phyloP scores from a whole-genome alignment of 2,797 vertebrate genomes.

The Macropodus opercularis region DNA sequence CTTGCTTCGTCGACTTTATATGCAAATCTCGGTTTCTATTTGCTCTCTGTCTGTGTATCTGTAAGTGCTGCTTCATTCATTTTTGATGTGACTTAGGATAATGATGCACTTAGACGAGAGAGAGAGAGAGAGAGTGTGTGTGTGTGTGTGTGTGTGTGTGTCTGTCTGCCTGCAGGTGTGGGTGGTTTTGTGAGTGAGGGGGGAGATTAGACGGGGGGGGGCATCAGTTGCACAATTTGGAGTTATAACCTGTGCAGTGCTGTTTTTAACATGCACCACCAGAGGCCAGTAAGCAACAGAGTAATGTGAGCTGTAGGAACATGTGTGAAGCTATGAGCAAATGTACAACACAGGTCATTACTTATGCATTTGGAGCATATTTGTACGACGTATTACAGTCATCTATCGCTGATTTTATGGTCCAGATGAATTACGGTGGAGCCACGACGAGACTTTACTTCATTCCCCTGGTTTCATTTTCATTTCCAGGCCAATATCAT shows the following conservation, averaged over 20 bases:
- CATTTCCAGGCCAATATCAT: slow-evolving; percentile 43
- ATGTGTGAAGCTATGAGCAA: not conserved
- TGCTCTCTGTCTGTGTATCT: slow-evolving; percentile 31
- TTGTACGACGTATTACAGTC: slow-evolving; percentile 34
- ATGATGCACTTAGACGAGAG: slow-evolving; percentile 42
- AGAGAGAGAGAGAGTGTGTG: not conserved
- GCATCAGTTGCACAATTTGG: slow-evolving; percentile 15
- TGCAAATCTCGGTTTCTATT: slow-evolving; percentile 54
- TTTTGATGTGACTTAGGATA: slow-evolving; percentile 59
- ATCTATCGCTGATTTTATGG: slow-evolving; percentile 37
- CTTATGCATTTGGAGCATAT: slow-evolving; percentile 25
- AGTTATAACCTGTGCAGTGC: slow-evolving; percentile 27
- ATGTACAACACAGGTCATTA: slow-evolving; percentile 20
- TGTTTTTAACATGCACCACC: slow-evolving; percentile 34
- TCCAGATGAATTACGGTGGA: slow-evolving; percentile 25
- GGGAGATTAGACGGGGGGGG: not conserved
- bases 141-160: slow-evolving; percentile 3
- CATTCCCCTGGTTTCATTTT: slow-evolving; percentile 34
- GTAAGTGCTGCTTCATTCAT: slow-evolving; percentile 61
- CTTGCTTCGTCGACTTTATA: too few relatives aligned
- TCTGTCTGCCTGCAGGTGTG: slow-evolving; percentile 12
- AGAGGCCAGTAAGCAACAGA: slow-evolving; percentile 49
- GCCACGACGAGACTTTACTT: slow-evolving; percentile 26
- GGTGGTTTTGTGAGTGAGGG: slow-evolving; percentile 20
- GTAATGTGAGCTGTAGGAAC: slow-evolving; percentile 14